Conservation (phyloP, 1,140 invertebrate genomes). For the Platyscapa corneri region DNA sequence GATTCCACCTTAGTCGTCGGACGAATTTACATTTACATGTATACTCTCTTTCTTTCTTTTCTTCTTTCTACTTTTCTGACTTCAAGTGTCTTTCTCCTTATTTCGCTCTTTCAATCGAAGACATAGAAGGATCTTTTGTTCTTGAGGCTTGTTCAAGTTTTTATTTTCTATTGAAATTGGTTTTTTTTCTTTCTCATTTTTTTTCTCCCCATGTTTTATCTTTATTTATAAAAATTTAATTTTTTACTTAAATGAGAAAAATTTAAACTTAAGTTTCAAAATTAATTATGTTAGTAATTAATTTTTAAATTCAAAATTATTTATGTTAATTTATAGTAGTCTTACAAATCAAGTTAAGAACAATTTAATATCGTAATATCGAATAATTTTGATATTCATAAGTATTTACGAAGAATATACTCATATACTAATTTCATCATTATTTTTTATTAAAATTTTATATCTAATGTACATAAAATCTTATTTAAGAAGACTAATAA, state of each 20-base stretch:
- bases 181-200: neutral
- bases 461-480: too few species aligned
- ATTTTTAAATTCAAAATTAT: too few species aligned
- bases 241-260: neutral
- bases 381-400: too few species aligned
- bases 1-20: neutral
- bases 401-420: too few species aligned
- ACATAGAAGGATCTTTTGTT: neutral
- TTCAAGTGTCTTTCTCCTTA: neutral
- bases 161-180: neutral
- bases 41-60: neutral
- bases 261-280: neutral
- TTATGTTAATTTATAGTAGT: too few species aligned
- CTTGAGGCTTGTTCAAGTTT: neutral
- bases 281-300: too few species aligned
- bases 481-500: too few species aligned
- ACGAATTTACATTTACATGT: conserved; percentile 16
- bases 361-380: too few species aligned
- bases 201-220: neutral
- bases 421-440: too few species aligned
- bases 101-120: neutral
- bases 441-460: too few species aligned
- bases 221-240: neutral
- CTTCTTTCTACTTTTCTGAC: neutral
- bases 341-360: too few species aligned